A percentile compares a stretch with the other conserved stretches of the same genome.
Evolutionary conservation across 2,888 invertebrate species (phyloP).

Genomic region (Trypoxylon attenuatum): DNA sequence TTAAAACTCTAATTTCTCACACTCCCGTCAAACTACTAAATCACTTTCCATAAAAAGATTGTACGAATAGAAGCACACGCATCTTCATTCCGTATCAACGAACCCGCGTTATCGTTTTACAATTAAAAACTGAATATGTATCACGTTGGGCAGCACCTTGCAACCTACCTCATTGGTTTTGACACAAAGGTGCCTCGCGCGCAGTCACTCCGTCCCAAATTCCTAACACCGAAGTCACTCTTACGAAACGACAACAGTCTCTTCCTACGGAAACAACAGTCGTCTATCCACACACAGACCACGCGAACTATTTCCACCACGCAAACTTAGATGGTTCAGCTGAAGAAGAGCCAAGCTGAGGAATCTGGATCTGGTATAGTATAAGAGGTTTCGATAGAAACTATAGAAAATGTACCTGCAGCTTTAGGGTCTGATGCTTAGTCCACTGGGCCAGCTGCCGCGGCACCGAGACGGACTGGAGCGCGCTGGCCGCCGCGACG

Average conservation of each 20-base stretch:
- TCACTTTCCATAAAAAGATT: too few species aligned
- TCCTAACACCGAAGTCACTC: slow-evolving; percentile 36
- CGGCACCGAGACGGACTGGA: slow-evolving; percentile 63
- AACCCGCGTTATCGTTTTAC: too few species aligned
- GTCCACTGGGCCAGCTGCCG: slow-evolving; percentile 70
- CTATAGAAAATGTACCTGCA: slow-evolving; percentile 66
- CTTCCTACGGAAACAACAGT: slow-evolving; percentile 14
- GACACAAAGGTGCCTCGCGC: slow-evolving; percentile 50
- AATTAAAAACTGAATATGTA: slow-evolving; percentile 36
- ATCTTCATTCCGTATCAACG: slow-evolving; percentile 1
- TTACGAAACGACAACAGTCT: slow-evolving; percentile 46
- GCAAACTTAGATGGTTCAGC: too few species aligned
- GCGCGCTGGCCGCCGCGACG: slow-evolving; percentile 8
- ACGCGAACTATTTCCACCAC: neutral
- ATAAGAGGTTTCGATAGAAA: too few species aligned
- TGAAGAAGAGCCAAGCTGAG: too few species aligned
- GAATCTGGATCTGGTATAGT: neutral
- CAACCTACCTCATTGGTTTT: slow-evolving; percentile 46
- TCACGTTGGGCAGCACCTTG: slow-evolving; percentile 29
- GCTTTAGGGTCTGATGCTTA: slow-evolving; percentile 70
- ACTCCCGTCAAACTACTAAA: too few species aligned
- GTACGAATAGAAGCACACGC: too few species aligned
- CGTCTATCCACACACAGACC: too few species aligned
- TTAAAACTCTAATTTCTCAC: too few species aligned
- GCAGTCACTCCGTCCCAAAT: slow-evolving; percentile 53